Percentiles rank a stretch among this genome's conserved stretches.
These are phyloP conservation scores for Dufourea novaeangliae DNA, from an alignment of 1,140 invertebrate species.

Conservation along the genomic window DNA sequence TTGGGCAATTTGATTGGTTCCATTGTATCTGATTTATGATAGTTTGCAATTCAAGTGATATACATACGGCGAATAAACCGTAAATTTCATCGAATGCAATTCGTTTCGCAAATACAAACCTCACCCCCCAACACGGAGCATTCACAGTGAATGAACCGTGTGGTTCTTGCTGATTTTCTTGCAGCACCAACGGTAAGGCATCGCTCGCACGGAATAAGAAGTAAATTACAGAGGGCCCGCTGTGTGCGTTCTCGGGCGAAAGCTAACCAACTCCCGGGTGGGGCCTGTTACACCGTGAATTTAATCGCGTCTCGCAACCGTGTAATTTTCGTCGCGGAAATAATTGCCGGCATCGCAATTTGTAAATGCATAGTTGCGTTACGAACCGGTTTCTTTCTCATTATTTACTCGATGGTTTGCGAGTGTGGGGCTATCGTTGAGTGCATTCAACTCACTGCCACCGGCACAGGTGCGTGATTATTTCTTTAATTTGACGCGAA, in stretches of 20 bases:
- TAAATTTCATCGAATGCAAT: too few relatives aligned
- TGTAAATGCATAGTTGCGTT: conserved; percentile 2
- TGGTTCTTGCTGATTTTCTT: not conserved
- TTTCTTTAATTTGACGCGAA: conserved; percentile 20
- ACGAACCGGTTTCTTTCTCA: conserved; percentile 5
- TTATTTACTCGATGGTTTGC: not conserved
- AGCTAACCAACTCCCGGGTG: not conserved
- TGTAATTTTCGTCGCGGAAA: not conserved
- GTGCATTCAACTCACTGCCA: not conserved
- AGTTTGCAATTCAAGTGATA: too few relatives aligned
- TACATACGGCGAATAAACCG: too few relatives aligned
- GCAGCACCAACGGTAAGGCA: not conserved
- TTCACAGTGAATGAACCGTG: not conserved
- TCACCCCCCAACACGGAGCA: not conserved
- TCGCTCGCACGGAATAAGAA: not conserved
- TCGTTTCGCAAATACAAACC: too few relatives aligned
- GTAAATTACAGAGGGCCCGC: not conserved
- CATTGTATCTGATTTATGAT: too few relatives aligned
- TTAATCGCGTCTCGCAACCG: not conserved
- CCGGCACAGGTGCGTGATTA: not conserved
- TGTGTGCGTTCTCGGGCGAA: not conserved
- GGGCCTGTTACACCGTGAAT: not conserved
- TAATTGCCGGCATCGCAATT: conserved; percentile 23
- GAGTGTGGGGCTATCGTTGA: not conserved
- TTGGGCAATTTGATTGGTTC: too few relatives aligned